These are phyloP conservation scores for Paramuricea clavata DNA, from an alignment of 92 coral and sea anemone genomes.

Conservation along the genomic window DNA sequence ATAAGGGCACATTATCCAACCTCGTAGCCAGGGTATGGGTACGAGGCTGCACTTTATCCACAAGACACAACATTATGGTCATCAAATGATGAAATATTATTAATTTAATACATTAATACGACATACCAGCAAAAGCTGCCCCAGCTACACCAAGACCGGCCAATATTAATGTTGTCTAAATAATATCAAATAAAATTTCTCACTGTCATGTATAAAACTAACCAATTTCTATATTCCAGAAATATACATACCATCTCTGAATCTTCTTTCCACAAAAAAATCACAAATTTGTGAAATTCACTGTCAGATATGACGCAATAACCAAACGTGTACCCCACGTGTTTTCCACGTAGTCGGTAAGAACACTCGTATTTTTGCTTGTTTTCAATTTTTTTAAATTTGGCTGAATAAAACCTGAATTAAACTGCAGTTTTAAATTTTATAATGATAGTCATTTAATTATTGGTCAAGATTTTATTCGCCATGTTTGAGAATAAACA, in stretches of 20 bases:
- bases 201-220: neutral
- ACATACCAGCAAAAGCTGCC: constrained; percentile 91
- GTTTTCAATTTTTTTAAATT: neutral
- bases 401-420: neutral
- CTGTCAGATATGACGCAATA: constrained; percentile 80
- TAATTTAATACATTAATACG: neutral
- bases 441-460: too few relatives aligned
- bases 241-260: constrained; percentile 58
- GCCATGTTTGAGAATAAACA: too few relatives aligned
- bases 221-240: neutral
- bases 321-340: neutral
- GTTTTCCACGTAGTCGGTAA: neutral
- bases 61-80: neutral
- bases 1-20: too few relatives aligned
- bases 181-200: neutral
- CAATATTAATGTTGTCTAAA: constrained; percentile 81
- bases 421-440: too few relatives aligned
- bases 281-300: neutral
- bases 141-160: constrained; percentile 98
- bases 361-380: neutral
- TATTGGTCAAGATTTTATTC: too few relatives aligned
- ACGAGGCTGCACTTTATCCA: neutral
- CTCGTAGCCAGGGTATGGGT: neutral
- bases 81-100: neutral
- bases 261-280: neutral